Base-by-base conservation (phyloP, 1,140 invertebrate genomes). In the Homalodisca vitripennis region DNA sequence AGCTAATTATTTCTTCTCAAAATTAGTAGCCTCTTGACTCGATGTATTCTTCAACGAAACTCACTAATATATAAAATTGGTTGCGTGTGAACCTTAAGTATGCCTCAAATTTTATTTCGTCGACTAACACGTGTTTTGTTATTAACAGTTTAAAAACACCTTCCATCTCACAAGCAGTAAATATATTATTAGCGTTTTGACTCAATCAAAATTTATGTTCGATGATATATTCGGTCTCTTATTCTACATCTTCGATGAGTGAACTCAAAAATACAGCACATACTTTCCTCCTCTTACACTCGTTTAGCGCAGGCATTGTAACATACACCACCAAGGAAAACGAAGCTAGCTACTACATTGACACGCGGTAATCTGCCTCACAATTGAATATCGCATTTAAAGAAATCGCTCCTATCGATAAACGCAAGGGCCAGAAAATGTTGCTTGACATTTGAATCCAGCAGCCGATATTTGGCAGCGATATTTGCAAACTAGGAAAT, bases 161-260 rank as follows among this genome's bases (percentile, higher is more conserved):
- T 53, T 53, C 20, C 12, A 12, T 12, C 48, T 53, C 48, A 6
- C 20, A 20, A 20, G 48, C 20, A 53, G 48, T 53, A 53, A 53
- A 53, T 53, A 53, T 53, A 53, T 53, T 53, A 53, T 20, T 53
- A 12, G 48, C 20, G n/a, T n/a, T 53, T 53, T 53, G 48, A 3
- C 48, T 12, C 20, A 22, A 53, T 6, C 12, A 53, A 22, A 3
- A 53, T 53, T 53, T 53, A 53, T 22, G 48, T 53, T 53, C 12
- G 20, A 53, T 53, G 20, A 53, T 3, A 17, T 12, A 20, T 53
- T 20, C 6, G 48, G 6, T 14, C 20, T 53, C 34, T 10, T 41
- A 6, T 6, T 53, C 48, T 20, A 53, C 6, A 20, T 53, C 48
- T 22, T 17, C 22, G 20, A 41, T 41, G 34, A 53, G 12, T 53